These are phyloP conservation scores for Oryctes rhinoceros DNA, from an alignment of 1,140 invertebrate genomes.

Conservation along the genomic window DNA sequence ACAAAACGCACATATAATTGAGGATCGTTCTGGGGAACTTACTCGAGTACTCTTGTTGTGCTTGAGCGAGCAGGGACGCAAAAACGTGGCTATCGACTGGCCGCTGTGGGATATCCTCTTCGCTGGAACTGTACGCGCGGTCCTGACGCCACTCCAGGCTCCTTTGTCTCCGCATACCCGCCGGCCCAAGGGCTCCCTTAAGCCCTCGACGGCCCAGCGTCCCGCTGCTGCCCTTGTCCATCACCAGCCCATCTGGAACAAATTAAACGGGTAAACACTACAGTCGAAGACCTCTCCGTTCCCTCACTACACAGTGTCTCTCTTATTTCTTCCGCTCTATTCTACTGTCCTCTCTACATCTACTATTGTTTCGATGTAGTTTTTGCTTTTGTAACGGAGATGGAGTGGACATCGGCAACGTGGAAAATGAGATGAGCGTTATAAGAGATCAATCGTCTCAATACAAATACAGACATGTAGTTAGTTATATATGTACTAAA, in stretches of 20 bases:
- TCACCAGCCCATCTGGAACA: slow-evolving; percentile 62
- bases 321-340: not conserved
- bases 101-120: slow-evolving; percentile 67
- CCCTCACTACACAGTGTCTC: not conserved
- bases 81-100: slow-evolving; percentile 70
- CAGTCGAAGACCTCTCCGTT: not conserved
- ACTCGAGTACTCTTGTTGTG: slow-evolving; percentile 69
- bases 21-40: slow-evolving; percentile 51
- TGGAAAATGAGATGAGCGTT: no score
- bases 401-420: no score
- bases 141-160: slow-evolving; percentile 71
- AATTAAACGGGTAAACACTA: slow-evolving; percentile 30
- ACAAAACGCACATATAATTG: slow-evolving; percentile 10
- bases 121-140: slow-evolving; percentile 71
- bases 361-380: no score
- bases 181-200: slow-evolving; percentile 56
- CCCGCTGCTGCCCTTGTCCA: slow-evolving; percentile 60
- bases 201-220: slow-evolving; percentile 62
- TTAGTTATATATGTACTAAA: no score
- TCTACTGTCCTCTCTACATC: no score
- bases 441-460: no score
- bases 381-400: no score
- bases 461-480: no score
- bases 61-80: slow-evolving; percentile 70
- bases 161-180: slow-evolving; percentile 67